These are phyloP conservation scores for Nycticebus coucang DNA, from an alignment of 2,113 vertebrate genomes.

Conservation along the genomic window DNA sequence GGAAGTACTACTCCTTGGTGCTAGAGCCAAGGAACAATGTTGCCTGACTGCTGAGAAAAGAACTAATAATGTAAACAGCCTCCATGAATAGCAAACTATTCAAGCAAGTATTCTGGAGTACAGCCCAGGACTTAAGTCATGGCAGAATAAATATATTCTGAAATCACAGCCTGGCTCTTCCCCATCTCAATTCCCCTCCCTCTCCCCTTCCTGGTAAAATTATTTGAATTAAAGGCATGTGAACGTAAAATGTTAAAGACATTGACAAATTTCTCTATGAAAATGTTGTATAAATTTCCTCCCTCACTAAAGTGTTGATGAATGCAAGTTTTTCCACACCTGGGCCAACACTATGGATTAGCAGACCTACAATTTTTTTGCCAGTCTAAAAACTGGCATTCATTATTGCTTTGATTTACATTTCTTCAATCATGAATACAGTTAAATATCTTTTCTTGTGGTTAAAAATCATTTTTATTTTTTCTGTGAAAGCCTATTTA, in stretches of 20 bases:
- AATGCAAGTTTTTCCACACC: background rate
- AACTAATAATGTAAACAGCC: conserved; percentile 46
- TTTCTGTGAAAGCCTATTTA: background rate
- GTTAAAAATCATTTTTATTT: conserved; percentile 2
- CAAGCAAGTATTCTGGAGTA: conserved; percentile 51
- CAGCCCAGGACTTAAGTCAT: conserved; percentile 60
- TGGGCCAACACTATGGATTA: background rate
- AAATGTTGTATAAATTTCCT: conserved; percentile 5
- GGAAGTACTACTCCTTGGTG: background rate
- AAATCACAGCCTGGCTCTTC: conserved; percentile 22
- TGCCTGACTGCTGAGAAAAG: conserved; percentile 34
- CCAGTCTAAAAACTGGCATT: background rate
- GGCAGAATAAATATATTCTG: conserved; percentile 59
- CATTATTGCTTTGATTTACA: background rate
- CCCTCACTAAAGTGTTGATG: background rate
- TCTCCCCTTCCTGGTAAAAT: background rate
- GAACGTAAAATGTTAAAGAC: conserved; percentile 5
- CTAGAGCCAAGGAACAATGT: background rate
- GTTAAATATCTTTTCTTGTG: conserved; percentile 5
- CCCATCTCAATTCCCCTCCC: background rate
- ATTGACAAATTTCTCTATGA: background rate
- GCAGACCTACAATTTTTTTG: background rate
- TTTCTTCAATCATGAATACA: conserved; percentile 51
- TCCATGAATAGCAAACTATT: conserved; percentile 42
- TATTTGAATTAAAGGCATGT: conserved; percentile 28